These are phyloP conservation scores for Morpho achilles DNA, from an alignment of 2,888 invertebrate genomes.

Conservation along the genomic window DNA sequence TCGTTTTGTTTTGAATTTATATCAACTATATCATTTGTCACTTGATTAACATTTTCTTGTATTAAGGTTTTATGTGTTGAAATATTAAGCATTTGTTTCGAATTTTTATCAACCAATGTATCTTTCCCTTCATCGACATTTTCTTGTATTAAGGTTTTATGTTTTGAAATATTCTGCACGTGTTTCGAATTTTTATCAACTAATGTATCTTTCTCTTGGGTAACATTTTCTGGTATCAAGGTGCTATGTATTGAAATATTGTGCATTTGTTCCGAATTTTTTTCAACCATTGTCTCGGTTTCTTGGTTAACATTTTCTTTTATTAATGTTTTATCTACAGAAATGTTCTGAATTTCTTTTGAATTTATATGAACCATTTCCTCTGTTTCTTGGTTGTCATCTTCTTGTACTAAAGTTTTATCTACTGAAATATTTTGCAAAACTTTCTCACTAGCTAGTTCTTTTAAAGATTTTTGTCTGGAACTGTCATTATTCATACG, in stretches of 20 bases:
- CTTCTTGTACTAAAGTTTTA: too few relatives aligned
- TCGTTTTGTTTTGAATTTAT: not conserved
- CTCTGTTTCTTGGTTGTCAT: too few relatives aligned
- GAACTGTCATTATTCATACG: conserved; percentile 9
- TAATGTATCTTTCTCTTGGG: too few relatives aligned
- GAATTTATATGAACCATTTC: too few relatives aligned
- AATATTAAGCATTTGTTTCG: too few relatives aligned
- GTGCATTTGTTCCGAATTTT: not conserved
- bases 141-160: too few relatives aligned
- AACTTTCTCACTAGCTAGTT: conserved; percentile 1
- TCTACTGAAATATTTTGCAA: not conserved
- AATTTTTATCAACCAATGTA: too few relatives aligned
- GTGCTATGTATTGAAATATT: conserved; percentile 3
- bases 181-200: not conserved
- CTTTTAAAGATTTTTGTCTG: conserved; percentile 13
- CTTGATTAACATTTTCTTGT: not conserved
- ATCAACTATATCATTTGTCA: too few relatives aligned
- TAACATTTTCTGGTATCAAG: not conserved
- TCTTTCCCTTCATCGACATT: too few relatives aligned
- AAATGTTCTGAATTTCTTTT: too few relatives aligned
- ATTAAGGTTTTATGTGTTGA: not conserved
- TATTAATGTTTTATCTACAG: not conserved
- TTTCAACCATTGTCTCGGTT: too few relatives aligned
- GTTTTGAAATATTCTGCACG: not conserved
- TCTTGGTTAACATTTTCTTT: not conserved